A percentile compares a stretch with the other conserved stretches of the same genome.
phyloP scores from a whole-genome alignment of 2,888 invertebrate species.

The Watsonalla binaria region DNA sequence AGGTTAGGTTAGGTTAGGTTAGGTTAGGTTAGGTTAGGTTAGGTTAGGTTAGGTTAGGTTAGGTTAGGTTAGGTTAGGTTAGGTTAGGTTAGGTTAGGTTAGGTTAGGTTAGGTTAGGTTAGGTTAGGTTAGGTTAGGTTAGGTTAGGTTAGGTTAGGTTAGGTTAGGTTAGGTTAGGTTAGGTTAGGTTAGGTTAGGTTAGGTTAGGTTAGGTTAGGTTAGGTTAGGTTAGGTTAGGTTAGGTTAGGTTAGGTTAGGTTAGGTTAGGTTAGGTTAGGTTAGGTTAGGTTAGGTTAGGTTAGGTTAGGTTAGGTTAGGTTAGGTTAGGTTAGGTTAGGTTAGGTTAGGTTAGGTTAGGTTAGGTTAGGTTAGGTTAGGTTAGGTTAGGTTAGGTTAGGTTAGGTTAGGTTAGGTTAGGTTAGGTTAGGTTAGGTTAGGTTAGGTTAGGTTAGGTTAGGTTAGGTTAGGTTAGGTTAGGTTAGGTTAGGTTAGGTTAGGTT shows the following conservation, averaged over 20 bases:
- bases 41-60: conserved; percentile 14
- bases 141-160: conserved; percentile 14
- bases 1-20: conserved; percentile 13
- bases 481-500: too few relatives aligned
- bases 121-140: conserved; percentile 14
- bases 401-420: conserved; percentile 6
- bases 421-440: too few relatives aligned
- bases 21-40: conserved; percentile 13
- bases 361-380: conserved; percentile 13
- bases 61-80: conserved; percentile 12
- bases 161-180: conserved; percentile 12
- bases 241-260: conserved; percentile 12
- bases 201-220: conserved; percentile 13
- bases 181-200: conserved; percentile 12
- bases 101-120: conserved; percentile 12
- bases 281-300: conserved; percentile 13
- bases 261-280: conserved; percentile 13
- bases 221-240: conserved; percentile 13
- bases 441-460: too few relatives aligned
- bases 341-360: conserved; percentile 12
- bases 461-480: too few relatives aligned
- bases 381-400: conserved; percentile 12
- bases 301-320: conserved; percentile 13
- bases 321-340: conserved; percentile 13
- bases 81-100: conserved; percentile 11